Percentiles rank a stretch among this genome's conserved stretches.
These are phyloP conservation scores for Centroberyx gerrardi DNA, from an alignment of 2,797 vertebrate genomes.

Conservation along the genomic window DNA sequence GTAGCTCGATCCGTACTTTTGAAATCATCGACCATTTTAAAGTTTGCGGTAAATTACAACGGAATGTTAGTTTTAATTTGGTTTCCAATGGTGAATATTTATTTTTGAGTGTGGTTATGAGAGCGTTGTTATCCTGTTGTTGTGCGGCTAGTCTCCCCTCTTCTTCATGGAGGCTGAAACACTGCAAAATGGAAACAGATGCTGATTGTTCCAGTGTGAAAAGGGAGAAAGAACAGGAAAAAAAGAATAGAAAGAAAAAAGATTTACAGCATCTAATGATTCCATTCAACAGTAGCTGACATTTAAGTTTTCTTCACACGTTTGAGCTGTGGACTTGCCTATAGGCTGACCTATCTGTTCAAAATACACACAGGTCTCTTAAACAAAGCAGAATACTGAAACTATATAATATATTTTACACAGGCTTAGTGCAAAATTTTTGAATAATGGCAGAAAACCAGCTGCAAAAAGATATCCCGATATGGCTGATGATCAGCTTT, in stretches of 20 bases:
- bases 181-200: conserved; percentile 86
- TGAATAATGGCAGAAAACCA: conserved; percentile 23
- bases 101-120: conserved; percentile 63
- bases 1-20: conserved; percentile 53
- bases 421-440: background rate
- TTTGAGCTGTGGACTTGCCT: conserved; percentile 30
- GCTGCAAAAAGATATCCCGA: conserved; percentile 29
- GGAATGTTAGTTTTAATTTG: conserved; percentile 77
- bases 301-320: conserved; percentile 53
- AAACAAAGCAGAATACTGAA: conserved; percentile 17
- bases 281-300: conserved; percentile 66
- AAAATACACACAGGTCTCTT: background rate
- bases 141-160: conserved; percentile 57
- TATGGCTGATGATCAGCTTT: conserved; percentile 41
- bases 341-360: conserved; percentile 7
- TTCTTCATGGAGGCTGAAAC: conserved; percentile 62
- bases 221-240: conserved; percentile 39
- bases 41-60: conserved; percentile 57
- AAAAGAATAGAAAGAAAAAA: conserved; percentile 45
- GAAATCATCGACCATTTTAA: conserved; percentile 46
- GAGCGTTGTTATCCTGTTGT: conserved; percentile 73
- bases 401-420: background rate
- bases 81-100: conserved; percentile 70
- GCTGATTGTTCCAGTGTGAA: conserved; percentile 76
- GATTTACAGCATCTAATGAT: conserved; percentile 72